Base-by-base conservation (phyloP, 2,113 vertebrate species). In the Cranoglanis bouderius region DNA sequence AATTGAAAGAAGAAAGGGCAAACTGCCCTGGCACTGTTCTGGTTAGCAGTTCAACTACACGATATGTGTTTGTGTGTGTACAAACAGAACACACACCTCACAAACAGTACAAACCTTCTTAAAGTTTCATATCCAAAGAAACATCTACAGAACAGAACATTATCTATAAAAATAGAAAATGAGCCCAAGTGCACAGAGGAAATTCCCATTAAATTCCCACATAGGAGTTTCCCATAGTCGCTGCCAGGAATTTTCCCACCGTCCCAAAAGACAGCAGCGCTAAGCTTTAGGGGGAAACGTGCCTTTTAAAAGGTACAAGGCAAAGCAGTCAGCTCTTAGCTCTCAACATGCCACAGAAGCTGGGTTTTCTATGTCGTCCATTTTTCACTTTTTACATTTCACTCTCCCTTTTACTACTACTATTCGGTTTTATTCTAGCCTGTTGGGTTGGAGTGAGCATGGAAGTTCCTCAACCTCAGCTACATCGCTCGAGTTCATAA, bases 221-320 rank as follows among this genome's bases (percentile, higher is more conserved):
- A 5, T 9, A 78, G 59, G 57, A 81, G 26, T 81, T 87, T 78
- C 74, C 74, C 14, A n/a, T 63, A 49, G 75, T 43, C 21, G 2
- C 6, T 86, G 85, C 85, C 85, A 75, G 85, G 85, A 86, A 86
- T 77, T 86, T 86, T 86, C 70, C 24, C 85, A 19, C 5, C 35
- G 12, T 32, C 85, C 53, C 59, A 78, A 49, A 57, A 87, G 40
- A 80, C 75, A 78, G 55, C 26, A 63, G 40, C 3, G 10, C 40
- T 65, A 32, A 78, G 55, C 55, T 80, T 80, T 87, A 12, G 9
- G 85, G 21, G 1, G 6, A 53, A 57, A 38, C 8, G 10, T 82
- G 53, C 18, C n/a, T 82, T 82, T 81, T 38, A 19, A 85, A 40
- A 57, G 29, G n/a, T n/a, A 40, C 55, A 78, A 46, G 13, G 38